Conservation (phyloP, 30 jellyfish, hydroid and myxozoan genomes). For the Catostylus mosaicus region DNA sequence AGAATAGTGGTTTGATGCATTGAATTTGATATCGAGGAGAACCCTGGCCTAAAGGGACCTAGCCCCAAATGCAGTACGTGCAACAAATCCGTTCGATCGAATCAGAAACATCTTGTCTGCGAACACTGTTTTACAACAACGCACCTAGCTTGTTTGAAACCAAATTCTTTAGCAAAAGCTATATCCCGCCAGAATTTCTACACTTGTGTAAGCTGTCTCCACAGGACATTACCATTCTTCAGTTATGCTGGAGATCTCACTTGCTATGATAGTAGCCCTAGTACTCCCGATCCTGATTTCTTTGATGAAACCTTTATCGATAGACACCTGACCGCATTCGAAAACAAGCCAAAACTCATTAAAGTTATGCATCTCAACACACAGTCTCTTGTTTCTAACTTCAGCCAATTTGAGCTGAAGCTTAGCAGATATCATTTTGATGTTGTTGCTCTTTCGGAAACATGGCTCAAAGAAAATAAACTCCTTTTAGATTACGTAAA, state of each 20-base stretch:
- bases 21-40: constrained; percentile 29
- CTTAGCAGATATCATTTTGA: constrained; percentile 45
- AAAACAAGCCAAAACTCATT: constrained; percentile 23
- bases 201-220: constrained; percentile 54
- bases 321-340: constrained; percentile 24
- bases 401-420: constrained; percentile 35
- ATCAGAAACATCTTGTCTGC: constrained; percentile 24
- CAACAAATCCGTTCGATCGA: constrained; percentile 32
- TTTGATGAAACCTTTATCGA: too few relatives aligned
- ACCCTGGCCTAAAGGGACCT: constrained; percentile 61
- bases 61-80: constrained; percentile 39
- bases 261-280: constrained; percentile 27
- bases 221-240: constrained; percentile 16
- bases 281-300: constrained; percentile 32
- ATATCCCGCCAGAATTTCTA: constrained; percentile 13
- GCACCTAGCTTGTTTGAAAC: constrained; percentile 37
- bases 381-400: constrained; percentile 52
- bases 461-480: constrained; percentile 65
- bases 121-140: constrained; percentile 27
- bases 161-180: background rate
- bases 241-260: constrained; percentile 11
- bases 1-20: too few relatives aligned
- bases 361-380: constrained; percentile 51
- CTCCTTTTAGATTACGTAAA: constrained; percentile 49
- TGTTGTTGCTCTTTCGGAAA: constrained; percentile 48